Percentiles rank a stretch among this genome's conserved stretches.
Evolutionary conservation across 2,113 vertebrate species (phyloP).

Genomic region (Saccopteryx bilineata): DNA sequence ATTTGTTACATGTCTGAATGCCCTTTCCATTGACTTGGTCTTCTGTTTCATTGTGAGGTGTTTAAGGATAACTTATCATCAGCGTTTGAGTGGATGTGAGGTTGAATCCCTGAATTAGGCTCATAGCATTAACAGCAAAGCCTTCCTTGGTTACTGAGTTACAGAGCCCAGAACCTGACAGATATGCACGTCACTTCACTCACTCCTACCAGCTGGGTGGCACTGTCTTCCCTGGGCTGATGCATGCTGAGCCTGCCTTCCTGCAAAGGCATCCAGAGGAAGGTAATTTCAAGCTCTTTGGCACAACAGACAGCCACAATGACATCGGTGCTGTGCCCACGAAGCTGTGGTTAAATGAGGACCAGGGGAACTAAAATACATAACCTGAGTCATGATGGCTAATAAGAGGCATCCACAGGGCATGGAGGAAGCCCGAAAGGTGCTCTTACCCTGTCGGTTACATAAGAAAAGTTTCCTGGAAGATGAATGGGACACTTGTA

Average conservation of each 20-base stretch:
- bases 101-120: not conserved
- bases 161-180: not conserved
- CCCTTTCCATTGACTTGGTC: not conserved
- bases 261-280: rapidly evolving
- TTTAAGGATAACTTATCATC: not conserved
- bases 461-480: not conserved
- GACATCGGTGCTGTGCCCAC: not conserved
- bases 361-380: not conserved
- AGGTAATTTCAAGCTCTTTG: rapidly evolving
- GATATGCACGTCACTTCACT: rapidly evolving
- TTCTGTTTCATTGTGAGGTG: rapidly evolving
- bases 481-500: not conserved
- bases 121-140: not conserved
- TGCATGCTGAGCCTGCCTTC: rapidly evolving
- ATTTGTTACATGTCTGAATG: not conserved
- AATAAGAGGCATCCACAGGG: no score
- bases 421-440: not conserved
- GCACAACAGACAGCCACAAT: rapidly evolving
- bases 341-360: no score
- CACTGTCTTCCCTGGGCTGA: rapidly evolving
- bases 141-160: not conserved
- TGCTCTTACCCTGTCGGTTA: rapidly evolving
- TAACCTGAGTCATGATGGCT: not conserved
- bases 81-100: rapidly evolving
- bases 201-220: no score